Evolutionary conservation across 2,113 vertebrate species (phyloP), one percentile per base, ranked within the genome.

Genomic region (Cranoglanis bouderius): DNA sequence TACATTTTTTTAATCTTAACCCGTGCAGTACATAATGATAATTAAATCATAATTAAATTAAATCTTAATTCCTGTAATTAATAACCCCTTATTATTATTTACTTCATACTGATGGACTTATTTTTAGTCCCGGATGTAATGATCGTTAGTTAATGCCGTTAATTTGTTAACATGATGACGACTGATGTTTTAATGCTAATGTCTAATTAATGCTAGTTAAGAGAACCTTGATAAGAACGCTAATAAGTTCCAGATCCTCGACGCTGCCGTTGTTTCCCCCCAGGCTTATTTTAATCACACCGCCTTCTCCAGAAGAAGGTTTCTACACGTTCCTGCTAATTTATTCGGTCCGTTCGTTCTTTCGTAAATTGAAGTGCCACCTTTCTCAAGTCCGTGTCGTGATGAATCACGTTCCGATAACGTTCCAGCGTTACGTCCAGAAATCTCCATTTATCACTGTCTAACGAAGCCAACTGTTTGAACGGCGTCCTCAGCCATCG

Each of bases 401-500:
- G 16, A 53, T 3, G 40, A 46, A 51, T 51, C 43, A 13, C 13
- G 29, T 81, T 21, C 3, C n/a, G 0, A 7, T 35, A 81, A 10
- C 7, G n/a, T 51, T 53, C 49, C 49, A 4, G 2, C 2, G 77
- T 5, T 24, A 13, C 51, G 3, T 82, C 3, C 51, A 57, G 80
- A 57, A 82, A 19, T 65, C 51, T 85, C 43, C 12, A 24, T 87
- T 40, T 78, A 46, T 86, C 57, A 40, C 5, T 16, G 1, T 77
- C 59, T 7, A 38, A 26, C 1, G 32, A n/a, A 81, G 49, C 9
- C 40, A 32, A 13, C 40, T 49, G 59, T 78, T 35, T n/a, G 35
- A 87, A 80, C 49, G 32, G 67, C 40, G 24, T 82, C 38, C 13
- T 81, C 75, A 84, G 51, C 88, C 65, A 61, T 72, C 40, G 43